Evolutionary conservation across 1,140 invertebrate species (phyloP).

Genomic region (Eufriesea mexicana): DNA sequence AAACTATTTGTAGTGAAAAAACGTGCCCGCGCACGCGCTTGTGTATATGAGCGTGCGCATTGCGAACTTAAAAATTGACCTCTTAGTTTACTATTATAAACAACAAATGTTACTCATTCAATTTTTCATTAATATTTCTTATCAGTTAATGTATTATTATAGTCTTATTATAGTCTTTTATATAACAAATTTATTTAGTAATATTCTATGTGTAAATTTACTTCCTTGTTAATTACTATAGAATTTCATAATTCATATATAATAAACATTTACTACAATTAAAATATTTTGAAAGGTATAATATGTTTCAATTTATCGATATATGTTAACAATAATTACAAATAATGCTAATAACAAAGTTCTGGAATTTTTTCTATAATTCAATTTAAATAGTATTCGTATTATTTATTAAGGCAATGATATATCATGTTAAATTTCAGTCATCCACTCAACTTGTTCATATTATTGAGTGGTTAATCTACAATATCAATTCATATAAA

Average conservation of each 20-base stretch:
- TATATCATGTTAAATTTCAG: conserved; percentile 51
- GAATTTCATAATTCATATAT: not conserved
- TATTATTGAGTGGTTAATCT: conserved; percentile 29
- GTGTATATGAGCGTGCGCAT: no score
- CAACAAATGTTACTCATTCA: not conserved
- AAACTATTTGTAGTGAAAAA: not conserved
- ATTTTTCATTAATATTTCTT: not conserved
- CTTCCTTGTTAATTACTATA: not conserved
- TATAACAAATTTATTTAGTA: not conserved
- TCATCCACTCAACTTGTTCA: conserved; percentile 35
- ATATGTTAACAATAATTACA: conserved; percentile 27
- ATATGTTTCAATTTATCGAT: conserved; percentile 1
- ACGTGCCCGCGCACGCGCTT: not conserved
- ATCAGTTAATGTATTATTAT: not conserved
- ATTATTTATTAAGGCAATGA: conserved; percentile 26
- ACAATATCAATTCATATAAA: conserved; percentile 34
- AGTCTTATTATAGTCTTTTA: not conserved
- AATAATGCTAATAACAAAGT: conserved; percentile 39
- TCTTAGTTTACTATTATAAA: not conserved
- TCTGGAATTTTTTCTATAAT: conserved; percentile 30
- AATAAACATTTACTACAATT: conserved; percentile 26
- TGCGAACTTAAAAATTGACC: not conserved
- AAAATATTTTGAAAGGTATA: conserved; percentile 18
- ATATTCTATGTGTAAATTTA: not conserved
- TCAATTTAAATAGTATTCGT: conserved; percentile 11